A percentile compares a stretch with the other conserved stretches of the same genome.
Conservation (phyloP, 2,113 vertebrate genomes). For the Sorex araneus region DNA sequence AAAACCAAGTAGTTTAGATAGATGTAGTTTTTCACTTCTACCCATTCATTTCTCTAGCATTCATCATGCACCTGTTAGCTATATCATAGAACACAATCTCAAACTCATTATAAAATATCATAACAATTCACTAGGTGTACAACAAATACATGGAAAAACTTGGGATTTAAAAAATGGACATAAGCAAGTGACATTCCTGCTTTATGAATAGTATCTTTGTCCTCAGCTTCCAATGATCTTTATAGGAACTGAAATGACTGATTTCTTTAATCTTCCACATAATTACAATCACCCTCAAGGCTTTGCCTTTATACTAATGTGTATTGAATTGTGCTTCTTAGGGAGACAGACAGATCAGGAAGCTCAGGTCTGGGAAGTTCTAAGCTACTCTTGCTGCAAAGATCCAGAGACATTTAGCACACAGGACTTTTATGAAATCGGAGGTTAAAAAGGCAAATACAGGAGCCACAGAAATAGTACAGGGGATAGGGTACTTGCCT, state of each 20-base stretch:
- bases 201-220: not conserved
- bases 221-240: not conserved
- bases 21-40: constrained; percentile 22
- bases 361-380: not conserved
- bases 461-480: too few species aligned
- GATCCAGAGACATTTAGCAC: not conserved
- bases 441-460: not conserved
- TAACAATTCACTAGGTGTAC: not conserved
- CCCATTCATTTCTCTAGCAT: not conserved
- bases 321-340: not conserved
- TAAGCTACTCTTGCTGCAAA: not conserved
- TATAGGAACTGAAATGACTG: not conserved
- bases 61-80: not conserved
- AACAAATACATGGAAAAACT: not conserved
- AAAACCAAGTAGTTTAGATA: not conserved
- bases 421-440: not conserved
- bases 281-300: not conserved
- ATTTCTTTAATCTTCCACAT: not conserved
- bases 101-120: not conserved
- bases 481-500: too few species aligned
- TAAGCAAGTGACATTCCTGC: not conserved
- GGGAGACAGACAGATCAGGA: not conserved
- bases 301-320: not conserved
- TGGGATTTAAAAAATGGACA: not conserved
- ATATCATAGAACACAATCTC: not conserved